Evolutionary conservation across 2,797 vertebrate species (phyloP), one percentile per base, ranked within the genome.

Genomic region (Sylvilagus floridanus): DNA sequence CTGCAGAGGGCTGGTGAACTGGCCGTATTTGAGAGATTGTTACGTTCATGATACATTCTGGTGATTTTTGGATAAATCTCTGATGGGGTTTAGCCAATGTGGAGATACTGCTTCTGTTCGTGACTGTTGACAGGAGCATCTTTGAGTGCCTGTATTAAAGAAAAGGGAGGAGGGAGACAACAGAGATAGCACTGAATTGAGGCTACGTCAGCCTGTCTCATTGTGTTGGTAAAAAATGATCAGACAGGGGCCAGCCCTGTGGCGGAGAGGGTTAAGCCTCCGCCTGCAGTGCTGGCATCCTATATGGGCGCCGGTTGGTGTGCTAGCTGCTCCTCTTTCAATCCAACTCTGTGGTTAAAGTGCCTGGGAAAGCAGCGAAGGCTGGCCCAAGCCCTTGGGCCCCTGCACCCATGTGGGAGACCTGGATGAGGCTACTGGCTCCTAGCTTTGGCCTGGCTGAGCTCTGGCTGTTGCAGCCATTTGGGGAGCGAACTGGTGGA

Each of bases 31-130:
- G 42, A 47, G 42, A 47, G 42, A 47, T 47, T 47, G 21, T 82
- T 52, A 57, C 50, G 77, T 93, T 87, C 32, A 72, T 77, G 9
- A 24, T 30, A 30, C 6, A 28, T 71, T 37, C 76, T 4, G 81
- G 42, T 83, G 68, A 24, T 62, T 73, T 94, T 90, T 83, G 66
- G 81, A 52, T 83, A 76, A 68, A 90, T 75, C n/a, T n/a, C 17
- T 26, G 65, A 86, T 21, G 32, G 60, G 73, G 24, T n/a, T 66
- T 66, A 88, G 69, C 60, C 63, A 68, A 47, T 69, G 4, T 35
- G 14, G 65, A 12, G 57, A 26, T 3, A 42, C 12, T 16, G 1
- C 5, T 62, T 66, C 24, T 32, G 8, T 75, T 79, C 22, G 17
- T 19, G 30, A 62, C 28, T 78, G 0, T 69, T 94, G 52, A 32